These are phyloP conservation scores for Chrysogorgia sp. DNA, from an alignment of 92 coral and sea anemone genomes.

Conservation along the genomic window DNA sequence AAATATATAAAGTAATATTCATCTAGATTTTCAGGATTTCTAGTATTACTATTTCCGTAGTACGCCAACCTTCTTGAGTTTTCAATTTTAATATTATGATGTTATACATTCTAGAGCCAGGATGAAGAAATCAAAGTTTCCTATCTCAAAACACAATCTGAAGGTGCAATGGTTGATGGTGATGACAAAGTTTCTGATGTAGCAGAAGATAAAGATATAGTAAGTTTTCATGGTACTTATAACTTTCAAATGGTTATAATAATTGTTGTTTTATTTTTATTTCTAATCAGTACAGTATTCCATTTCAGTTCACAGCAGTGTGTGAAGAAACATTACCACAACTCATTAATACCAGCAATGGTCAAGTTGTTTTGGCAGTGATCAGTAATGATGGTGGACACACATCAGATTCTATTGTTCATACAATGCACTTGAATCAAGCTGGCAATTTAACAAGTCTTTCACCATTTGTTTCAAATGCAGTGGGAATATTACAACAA, in stretches of 20 bases:
- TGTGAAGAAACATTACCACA: conserved; percentile 36
- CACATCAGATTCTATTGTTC: conserved; percentile 16
- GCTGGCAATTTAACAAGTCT: conserved; percentile 17
- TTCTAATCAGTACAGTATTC: not conserved
- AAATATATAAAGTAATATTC: too few relatives aligned
- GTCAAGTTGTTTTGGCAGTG: conserved; percentile 40
- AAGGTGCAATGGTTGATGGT: conserved; percentile 41
- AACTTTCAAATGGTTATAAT: too few relatives aligned
- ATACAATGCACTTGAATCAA: conserved; percentile 16
- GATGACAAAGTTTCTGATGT: conserved; percentile 37
- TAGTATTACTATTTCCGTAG: too few relatives aligned
- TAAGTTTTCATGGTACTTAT: not conserved
- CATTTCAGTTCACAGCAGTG: conserved; percentile 37
- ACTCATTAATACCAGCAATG: conserved; percentile 19
- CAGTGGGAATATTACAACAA: conserved; percentile 33
- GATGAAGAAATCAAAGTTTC: conserved; percentile 41
- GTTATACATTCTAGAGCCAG: conserved; percentile 23
- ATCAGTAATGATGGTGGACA: conserved; percentile 40
- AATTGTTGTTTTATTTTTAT: not conserved
- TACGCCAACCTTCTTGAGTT: too few relatives aligned
- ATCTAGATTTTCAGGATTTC: too few relatives aligned
- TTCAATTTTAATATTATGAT: too few relatives aligned
- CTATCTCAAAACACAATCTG: conserved; percentile 37
- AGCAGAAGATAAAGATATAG: conserved; percentile 41
- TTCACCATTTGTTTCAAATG: conserved; percentile 35